Conservation (phyloP, 2,113 vertebrate genomes). For the Macrotus californicus region DNA sequence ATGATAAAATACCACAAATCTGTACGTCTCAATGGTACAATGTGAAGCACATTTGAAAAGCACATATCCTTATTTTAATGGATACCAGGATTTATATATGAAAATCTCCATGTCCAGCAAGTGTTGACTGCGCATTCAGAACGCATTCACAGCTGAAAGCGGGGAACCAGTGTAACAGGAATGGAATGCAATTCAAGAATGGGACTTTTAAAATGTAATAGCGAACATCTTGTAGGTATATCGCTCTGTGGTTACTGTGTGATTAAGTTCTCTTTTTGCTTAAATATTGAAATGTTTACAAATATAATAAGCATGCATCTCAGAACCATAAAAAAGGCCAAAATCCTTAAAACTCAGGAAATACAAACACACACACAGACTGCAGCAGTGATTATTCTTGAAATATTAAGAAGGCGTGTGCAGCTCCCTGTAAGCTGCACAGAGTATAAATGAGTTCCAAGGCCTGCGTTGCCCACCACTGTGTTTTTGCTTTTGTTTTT, state of each 20-base stretch:
- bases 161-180: background rate
- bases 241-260: background rate
- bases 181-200: background rate
- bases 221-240: background rate
- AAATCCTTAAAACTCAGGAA: background rate
- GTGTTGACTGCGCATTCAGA: background rate
- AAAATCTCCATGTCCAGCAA: background rate
- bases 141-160: background rate
- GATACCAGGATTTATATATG: background rate
- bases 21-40: too few relatives aligned
- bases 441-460: background rate
- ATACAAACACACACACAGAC: background rate
- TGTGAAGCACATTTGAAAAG: too few relatives aligned
- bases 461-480: background rate
- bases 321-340: background rate
- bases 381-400: background rate
- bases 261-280: background rate
- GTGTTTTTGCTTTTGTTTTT: background rate
- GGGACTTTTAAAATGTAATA: background rate
- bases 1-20: too few relatives aligned
- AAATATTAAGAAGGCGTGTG: background rate
- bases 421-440: background rate
- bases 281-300: background rate
- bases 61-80: background rate
- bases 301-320: background rate